Conservation (phyloP, 2,888 invertebrate genomes). For the Eumerus sabulonum region DNA sequence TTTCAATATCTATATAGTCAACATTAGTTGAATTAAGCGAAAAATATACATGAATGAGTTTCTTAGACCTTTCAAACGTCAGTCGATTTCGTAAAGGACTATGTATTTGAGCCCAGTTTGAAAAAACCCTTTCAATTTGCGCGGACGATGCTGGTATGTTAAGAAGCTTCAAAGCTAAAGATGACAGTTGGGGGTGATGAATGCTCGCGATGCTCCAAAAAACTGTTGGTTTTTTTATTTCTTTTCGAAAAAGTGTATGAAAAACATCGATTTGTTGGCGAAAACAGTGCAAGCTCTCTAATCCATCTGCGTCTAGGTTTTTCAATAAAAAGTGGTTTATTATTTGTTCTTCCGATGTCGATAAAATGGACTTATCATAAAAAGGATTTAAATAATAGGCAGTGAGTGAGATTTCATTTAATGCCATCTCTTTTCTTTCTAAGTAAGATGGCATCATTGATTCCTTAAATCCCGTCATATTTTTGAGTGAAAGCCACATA, state of each 20-base stretch:
- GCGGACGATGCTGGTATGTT: too few species aligned
- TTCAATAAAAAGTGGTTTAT: conserved; percentile 34
- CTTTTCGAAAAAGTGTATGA: conserved; percentile 17
- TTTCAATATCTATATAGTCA: too few species aligned
- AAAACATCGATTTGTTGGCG: conserved; percentile 11
- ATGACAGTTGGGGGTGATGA: too few species aligned
- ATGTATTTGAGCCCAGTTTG: too few species aligned
- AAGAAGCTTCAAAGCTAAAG: too few species aligned
- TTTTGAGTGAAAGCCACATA: conserved; percentile 43
- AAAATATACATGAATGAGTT: too few species aligned
- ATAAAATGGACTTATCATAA: conserved; percentile 9
- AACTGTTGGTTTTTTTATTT: conserved; percentile 14
- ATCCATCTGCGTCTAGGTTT: conserved; percentile 29
- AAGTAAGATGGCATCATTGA: conserved; percentile 13
- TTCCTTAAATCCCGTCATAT: conserved; percentile 27
- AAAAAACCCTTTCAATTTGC: too few species aligned
- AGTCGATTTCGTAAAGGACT: too few species aligned
- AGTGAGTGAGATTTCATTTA: conserved; percentile 12
- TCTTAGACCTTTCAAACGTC: too few species aligned
- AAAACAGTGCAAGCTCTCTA: conserved; percentile 15
- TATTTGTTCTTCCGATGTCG: conserved; percentile 5
- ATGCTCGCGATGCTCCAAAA: conserved; percentile 18
- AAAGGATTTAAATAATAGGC: conserved; percentile 31
- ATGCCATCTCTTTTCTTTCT: conserved; percentile 19
- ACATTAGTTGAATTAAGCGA: too few species aligned